phyloP scores from a whole-genome alignment of 1,140 invertebrate species.

The Scaptomyza graminum region DNA sequence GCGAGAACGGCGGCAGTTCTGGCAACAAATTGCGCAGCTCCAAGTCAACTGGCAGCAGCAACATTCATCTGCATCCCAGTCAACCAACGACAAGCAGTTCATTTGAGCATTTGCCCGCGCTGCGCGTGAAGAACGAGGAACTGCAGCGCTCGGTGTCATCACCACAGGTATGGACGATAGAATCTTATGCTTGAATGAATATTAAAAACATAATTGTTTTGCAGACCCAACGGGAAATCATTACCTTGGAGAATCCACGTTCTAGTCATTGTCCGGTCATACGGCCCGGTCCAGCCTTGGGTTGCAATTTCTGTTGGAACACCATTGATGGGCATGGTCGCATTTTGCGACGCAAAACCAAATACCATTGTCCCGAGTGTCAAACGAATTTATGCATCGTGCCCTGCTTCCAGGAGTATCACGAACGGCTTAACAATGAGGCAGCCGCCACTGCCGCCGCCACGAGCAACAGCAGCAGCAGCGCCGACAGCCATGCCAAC shows the following conservation, averaged over 20 bases:
- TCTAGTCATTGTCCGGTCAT: constrained; percentile 91
- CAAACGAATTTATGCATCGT: constrained; percentile 94
- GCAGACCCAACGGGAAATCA: constrained; percentile 79
- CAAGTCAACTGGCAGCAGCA: constrained; percentile 61
- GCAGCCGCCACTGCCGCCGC: constrained; percentile 54
- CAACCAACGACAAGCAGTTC: constrained; percentile 65
- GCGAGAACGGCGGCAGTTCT: constrained; percentile 45
- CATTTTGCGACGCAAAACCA: constrained; percentile 92
- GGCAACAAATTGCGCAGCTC: constrained; percentile 65
- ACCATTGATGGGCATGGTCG: constrained; percentile 91
- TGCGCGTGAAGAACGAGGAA: constrained; percentile 85
- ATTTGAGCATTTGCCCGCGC: constrained; percentile 82
- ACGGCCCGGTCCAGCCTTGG: constrained; percentile 90
- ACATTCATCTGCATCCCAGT: constrained; percentile 65
- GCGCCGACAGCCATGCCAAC: constrained; percentile 52
- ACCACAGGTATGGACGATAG: constrained; percentile 79
- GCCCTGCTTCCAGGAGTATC: constrained; percentile 93
- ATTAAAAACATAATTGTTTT: too few species aligned
- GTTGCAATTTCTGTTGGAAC: constrained; percentile 95
- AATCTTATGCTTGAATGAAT: neutral
- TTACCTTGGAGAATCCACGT: constrained; percentile 83
- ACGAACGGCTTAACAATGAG: constrained; percentile 85
- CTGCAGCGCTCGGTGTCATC: constrained; percentile 86
- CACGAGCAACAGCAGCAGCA: constrained; percentile 22
- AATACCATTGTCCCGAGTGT: constrained; percentile 94